phyloP scores from a whole-genome alignment of 2,888 invertebrate genomes.

The Ephialtes manifestator region DNA sequence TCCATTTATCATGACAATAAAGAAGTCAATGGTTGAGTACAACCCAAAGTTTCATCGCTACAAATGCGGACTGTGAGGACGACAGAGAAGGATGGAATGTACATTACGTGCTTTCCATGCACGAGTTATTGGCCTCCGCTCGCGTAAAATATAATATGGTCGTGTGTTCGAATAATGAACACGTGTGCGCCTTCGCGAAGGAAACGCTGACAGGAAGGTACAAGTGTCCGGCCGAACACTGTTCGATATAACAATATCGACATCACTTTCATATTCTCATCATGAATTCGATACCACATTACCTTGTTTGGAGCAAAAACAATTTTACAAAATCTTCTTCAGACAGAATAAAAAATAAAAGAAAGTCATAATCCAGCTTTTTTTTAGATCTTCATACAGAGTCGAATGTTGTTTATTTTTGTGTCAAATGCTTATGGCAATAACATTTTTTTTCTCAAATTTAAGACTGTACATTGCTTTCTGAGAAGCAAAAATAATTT shows the following conservation, averaged over 20 bases:
- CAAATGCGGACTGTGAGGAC: neutral
- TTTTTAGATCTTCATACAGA: neutral
- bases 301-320: neutral
- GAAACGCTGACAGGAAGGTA: slow-evolving; percentile 51
- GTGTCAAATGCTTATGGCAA: too few relatives aligned
- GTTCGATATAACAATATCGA: slow-evolving; percentile 17
- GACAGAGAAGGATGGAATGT: slow-evolving; percentile 45
- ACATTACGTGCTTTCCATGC: slow-evolving; percentile 64
- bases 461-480: neutral
- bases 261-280: slow-evolving; percentile 5
- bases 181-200: slow-evolving; percentile 41
- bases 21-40: neutral
- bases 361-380: neutral
- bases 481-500: neutral
- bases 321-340: neutral
- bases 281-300: neutral
- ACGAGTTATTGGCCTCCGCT: slow-evolving; percentile 40
- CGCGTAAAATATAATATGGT: slow-evolving; percentile 50
- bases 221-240: slow-evolving; percentile 33
- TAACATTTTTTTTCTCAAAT: too few relatives aligned
- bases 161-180: slow-evolving; percentile 61
- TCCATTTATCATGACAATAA: neutral
- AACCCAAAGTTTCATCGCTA: slow-evolving; percentile 1
- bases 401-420: too few relatives aligned
- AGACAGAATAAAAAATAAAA: neutral